Conservation (phyloP, 2,888 invertebrate species). For the Drosophila monieri region DNA sequence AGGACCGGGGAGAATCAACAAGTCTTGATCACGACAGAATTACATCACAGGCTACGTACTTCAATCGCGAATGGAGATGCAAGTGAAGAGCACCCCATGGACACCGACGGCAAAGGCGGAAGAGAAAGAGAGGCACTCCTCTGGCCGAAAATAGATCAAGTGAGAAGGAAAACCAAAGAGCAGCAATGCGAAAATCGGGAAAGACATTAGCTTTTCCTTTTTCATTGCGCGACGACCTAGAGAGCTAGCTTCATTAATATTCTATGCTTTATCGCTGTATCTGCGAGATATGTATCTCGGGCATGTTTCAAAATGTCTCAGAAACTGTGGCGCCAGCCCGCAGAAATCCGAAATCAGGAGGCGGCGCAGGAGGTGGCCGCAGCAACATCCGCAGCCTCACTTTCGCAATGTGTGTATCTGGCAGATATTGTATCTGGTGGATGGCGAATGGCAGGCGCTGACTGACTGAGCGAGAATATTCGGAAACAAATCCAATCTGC, state of each 20-base stretch:
- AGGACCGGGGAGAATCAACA: conserved; percentile 15
- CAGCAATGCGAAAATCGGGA: conserved; percentile 55
- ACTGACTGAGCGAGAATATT: conserved; percentile 48
- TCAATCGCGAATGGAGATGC: conserved; percentile 44
- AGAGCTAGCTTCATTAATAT: conserved; percentile 40
- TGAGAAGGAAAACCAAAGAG: conserved; percentile 58
- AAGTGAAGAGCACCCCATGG: conserved; percentile 49
- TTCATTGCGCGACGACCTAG: conserved; percentile 22
- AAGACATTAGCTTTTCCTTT: conserved; percentile 38
- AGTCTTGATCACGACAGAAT: conserved; percentile 34
- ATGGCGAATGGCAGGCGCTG: conserved; percentile 36
- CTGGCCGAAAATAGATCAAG: conserved; percentile 80
- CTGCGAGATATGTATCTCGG: conserved; percentile 19
- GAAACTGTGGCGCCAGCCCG: conserved; percentile 33
- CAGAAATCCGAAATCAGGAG: conserved; percentile 3
- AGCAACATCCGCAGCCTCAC: conserved; percentile 18
- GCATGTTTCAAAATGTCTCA: conserved; percentile 28
- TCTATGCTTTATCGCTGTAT: conserved; percentile 22
- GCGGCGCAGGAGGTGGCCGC: conserved; percentile 17
- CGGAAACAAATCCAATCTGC: conserved; percentile 69
- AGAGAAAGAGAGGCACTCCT: conserved; percentile 26
- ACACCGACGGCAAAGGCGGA: conserved; percentile 28
- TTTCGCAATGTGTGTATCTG: conserved; percentile 31
- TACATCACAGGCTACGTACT: conserved; percentile 53
- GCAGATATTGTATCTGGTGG: conserved; percentile 30